Base-by-base conservation (phyloP, 2,113 vertebrate genomes). In the Scatophagus argus region DNA sequence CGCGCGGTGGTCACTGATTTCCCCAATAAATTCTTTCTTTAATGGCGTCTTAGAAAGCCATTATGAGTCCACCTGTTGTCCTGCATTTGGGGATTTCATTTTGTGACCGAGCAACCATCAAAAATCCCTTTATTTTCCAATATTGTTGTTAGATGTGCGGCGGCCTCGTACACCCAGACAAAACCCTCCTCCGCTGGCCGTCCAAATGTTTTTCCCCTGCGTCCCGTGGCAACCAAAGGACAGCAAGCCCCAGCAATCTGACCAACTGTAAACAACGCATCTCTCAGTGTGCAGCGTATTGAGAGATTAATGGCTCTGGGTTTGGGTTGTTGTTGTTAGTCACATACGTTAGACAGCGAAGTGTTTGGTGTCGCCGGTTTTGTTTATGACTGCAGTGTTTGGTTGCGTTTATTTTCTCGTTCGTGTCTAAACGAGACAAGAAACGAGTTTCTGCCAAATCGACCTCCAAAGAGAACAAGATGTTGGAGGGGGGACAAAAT, bases 361-460 rank as follows among this genome's bases (percentile, higher is more conserved):
- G 64, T 62, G 25, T 83, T 79, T 83, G 56, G 59, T 81, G 67
- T 83, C 51, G 12, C 25, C 47, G 47, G 47, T 75, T 89, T 62
- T 88, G 84, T 90, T 91, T 88, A 88, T 52, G 46, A 66, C 36
- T 19, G 6, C 17, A 11, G 64, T 79, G 65, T 83, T 89, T 83
- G 67, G 67, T 71, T 83, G 69, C 41, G 51, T 89, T 90, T 87
- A 85, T 90, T 82, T 84, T 72, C 69, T 55, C 72, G 65, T 78
- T 69, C 5, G 2, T 79, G 67, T 83, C 46, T 19, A 71, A 67
- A 75, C 69, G 63, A 77, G 83, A 68, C 59, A 11, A 23, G 44
- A 32, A 19, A n/a, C n/a, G 46, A 67, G 27, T 81, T 73, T 73
- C 66, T 84, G 61, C 74, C 79, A 85, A 79, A 79, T 51, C 29